Conservation (phyloP, 2,888 invertebrate species). For the Agriopis marginaria region DNA sequence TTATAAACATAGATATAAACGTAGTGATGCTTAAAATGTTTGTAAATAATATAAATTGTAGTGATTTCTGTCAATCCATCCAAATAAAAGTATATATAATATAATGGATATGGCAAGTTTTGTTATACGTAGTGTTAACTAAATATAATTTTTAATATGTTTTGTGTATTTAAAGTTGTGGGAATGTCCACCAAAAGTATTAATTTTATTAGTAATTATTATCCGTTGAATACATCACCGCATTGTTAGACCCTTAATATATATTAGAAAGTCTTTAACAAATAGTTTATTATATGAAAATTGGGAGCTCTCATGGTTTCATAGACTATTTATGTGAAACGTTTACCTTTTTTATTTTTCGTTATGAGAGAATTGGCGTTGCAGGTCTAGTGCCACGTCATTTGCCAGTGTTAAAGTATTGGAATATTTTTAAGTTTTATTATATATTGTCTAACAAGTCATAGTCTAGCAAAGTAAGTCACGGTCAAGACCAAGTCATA, state of each 20-base stretch:
- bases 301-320: conserved; percentile 42
- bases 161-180: conserved; percentile 38
- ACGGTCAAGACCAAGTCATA: too few species aligned
- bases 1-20: conserved; percentile 43
- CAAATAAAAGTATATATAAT: conserved; percentile 46
- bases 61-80: conserved; percentile 78
- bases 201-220: conserved; percentile 38
- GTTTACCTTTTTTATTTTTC: background rate
- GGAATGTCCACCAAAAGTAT: conserved; percentile 36
- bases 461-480: too few species aligned
- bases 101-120: conserved; percentile 31
- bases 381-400: too few species aligned
- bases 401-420: too few species aligned
- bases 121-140: conserved; percentile 39
- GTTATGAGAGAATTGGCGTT: too few species aligned
- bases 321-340: conserved; percentile 28
- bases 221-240: conserved; percentile 43
- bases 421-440: too few species aligned
- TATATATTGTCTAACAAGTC: too few species aligned
- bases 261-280: conserved; percentile 52
- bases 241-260: conserved; percentile 55
- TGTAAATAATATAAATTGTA: conserved; percentile 80
- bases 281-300: conserved; percentile 48
- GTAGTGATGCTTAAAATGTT: conserved; percentile 75
- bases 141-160: conserved; percentile 43